These are phyloP conservation scores for Phalacrocorax pelagicus DNA, from an alignment of 2,113 vertebrate genomes.

Conservation along the genomic window DNA sequence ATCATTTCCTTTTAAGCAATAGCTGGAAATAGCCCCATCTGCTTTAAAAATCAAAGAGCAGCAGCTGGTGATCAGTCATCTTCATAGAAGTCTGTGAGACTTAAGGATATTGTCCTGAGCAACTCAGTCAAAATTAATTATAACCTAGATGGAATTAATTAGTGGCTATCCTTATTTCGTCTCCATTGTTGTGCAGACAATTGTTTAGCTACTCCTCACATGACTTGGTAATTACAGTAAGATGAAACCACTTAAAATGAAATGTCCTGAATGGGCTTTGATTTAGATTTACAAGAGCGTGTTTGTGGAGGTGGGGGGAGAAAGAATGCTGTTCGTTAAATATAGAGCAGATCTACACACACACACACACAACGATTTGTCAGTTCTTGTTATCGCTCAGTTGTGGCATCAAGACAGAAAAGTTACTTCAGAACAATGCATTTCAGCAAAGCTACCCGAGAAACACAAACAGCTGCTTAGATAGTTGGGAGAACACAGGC, in stretches of 20 bases:
- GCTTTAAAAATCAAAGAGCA: conserved; percentile 49
- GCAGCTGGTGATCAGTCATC: conserved; percentile 35
- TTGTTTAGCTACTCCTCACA: conserved; percentile 20
- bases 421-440: not conserved
- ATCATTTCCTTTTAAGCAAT: conserved; percentile 28
- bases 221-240: conserved; percentile 40
- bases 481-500: not conserved
- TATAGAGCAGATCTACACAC: not conserved
- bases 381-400: not conserved
- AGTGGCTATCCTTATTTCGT: conserved; percentile 47
- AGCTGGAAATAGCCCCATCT: conserved; percentile 24
- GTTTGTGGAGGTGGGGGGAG: not conserved
- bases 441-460: not conserved
- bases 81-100: not conserved
- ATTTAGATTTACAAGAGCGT: not conserved
- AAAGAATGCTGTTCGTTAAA: not conserved
- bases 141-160: conserved; percentile 32
- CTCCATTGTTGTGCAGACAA: conserved; percentile 19
- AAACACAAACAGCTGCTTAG: not conserved
- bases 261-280: not conserved
- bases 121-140: conserved; percentile 45
- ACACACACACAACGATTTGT: not conserved
- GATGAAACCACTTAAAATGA: conserved; percentile 33
- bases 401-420: not conserved
- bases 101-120: conserved; percentile 6